Conservation (phyloP, 2,797 vertebrate species). For the Leptoclinus maculatus region DNA sequence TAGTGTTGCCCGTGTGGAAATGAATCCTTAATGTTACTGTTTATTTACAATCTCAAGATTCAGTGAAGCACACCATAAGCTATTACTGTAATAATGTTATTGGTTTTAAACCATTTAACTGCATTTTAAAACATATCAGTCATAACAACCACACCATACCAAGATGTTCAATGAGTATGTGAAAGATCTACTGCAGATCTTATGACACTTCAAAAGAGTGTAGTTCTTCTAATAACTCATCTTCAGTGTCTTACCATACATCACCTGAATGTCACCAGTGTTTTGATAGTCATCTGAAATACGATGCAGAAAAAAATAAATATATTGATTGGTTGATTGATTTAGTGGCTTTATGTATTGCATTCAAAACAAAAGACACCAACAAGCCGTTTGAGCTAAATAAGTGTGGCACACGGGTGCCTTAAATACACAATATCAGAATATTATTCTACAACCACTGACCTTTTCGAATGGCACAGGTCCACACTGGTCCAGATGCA, state of each 20-base stretch:
- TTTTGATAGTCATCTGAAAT: slow-evolving; percentile 7
- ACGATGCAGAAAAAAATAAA: neutral
- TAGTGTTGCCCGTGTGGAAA: neutral
- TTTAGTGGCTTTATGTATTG: too few relatives aligned
- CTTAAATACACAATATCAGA: neutral
- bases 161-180: neutral
- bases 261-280: neutral
- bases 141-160: neutral
- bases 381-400: too few relatives aligned
- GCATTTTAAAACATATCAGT: neutral
- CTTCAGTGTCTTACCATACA: neutral
- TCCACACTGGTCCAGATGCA: neutral
- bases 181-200: neutral
- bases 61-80: neutral
- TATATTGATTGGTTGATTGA: neutral
- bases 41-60: neutral
- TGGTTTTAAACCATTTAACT: neutral
- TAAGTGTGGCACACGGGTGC: too few relatives aligned
- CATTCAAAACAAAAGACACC: too few relatives aligned
- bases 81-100: neutral
- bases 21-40: neutral
- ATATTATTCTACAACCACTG: neutral
- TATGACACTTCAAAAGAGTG: neutral
- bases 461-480: neutral
- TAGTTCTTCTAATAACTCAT: neutral